Conservation (phyloP, 2,113 vertebrate species). For the Engystomops pustulosus region DNA sequence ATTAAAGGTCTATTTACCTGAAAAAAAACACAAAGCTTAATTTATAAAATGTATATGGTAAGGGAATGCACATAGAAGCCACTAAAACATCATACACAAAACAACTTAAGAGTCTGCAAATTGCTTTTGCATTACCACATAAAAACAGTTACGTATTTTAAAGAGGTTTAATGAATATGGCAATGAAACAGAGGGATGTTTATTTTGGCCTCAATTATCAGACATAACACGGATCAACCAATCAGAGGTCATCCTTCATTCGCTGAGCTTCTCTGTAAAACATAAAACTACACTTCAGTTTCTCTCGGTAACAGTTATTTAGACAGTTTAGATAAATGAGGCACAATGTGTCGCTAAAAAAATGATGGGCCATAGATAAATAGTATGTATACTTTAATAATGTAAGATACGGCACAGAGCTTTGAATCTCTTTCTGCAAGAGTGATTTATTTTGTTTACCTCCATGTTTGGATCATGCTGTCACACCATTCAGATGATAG, state of each 20-base stretch:
- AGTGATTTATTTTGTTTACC: constrained; percentile 34
- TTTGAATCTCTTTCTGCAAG: not conserved
- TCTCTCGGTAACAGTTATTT: not conserved
- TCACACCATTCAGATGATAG: not conserved
- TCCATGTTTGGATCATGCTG: not conserved
- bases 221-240: not conserved
- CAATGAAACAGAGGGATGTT: too few relatives aligned
- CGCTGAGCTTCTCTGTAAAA: not conserved
- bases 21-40: too few relatives aligned
- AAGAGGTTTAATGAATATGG: too few relatives aligned
- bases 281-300: not conserved
- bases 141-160: too few relatives aligned
- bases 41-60: too few relatives aligned
- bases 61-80: too few relatives aligned
- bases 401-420: not conserved
- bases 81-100: too few relatives aligned
- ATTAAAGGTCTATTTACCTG: too few relatives aligned
- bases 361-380: not conserved
- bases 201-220: not conserved
- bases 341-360: not conserved
- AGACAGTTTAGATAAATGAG: not conserved
- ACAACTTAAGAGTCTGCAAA: too few relatives aligned
- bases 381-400: not conserved
- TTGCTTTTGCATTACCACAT: too few relatives aligned
- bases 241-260: not conserved